phyloP scores from a whole-genome alignment of 2,797 vertebrate species.

The Aphelocoma californica region DNA sequence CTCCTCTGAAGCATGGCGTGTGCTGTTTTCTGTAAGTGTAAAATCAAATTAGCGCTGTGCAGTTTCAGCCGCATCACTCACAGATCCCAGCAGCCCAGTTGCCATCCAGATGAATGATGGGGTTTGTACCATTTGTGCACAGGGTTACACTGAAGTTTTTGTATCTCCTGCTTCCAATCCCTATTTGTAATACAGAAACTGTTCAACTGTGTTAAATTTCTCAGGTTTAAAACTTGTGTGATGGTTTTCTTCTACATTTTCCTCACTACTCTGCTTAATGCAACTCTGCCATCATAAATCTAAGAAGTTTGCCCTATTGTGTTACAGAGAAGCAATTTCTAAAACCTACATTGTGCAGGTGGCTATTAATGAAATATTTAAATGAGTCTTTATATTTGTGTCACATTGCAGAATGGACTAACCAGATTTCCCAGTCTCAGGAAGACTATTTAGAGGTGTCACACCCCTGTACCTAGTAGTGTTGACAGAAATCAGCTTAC shows the following conservation, averaged over 20 bases:
- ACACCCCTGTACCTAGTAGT: background rate
- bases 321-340: background rate
- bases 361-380: background rate
- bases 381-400: background rate
- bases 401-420: background rate
- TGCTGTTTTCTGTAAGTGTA: background rate
- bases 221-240: background rate
- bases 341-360: background rate
- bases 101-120: background rate
- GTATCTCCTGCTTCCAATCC: background rate
- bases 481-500: background rate
- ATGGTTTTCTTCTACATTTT: background rate
- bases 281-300: background rate
- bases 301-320: background rate
- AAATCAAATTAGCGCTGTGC: background rate
- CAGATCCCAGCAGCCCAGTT: background rate
- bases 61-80: background rate
- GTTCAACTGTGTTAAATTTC: background rate
- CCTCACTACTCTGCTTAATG: background rate
- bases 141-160: background rate
- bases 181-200: background rate
- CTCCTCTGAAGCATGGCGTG: background rate
- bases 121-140: background rate
- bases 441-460: background rate
- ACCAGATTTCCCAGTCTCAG: background rate